These are phyloP conservation scores for Podabrus alpinus DNA, from an alignment of 2,888 invertebrate genomes.

Conservation along the genomic window DNA sequence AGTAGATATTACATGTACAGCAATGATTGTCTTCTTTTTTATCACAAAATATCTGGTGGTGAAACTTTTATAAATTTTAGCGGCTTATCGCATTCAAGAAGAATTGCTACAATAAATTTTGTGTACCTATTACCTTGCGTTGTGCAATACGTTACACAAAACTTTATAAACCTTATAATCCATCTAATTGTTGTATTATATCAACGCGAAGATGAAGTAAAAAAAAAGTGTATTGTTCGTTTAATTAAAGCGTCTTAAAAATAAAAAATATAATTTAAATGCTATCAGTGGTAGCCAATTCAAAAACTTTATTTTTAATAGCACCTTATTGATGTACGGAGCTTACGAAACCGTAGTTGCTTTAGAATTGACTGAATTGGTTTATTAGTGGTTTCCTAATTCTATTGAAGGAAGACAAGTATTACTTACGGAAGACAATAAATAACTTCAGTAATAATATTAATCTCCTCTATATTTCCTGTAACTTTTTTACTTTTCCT, in stretches of 20 bases:
- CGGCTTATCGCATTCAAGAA: constrained; percentile 9
- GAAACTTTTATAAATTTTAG: constrained; percentile 13
- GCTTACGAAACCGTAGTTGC: constrained; percentile 11
- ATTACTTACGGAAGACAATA: constrained; percentile 5
- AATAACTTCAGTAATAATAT: constrained; percentile 7
- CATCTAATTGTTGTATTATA: constrained; percentile 5
- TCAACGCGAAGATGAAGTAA: not conserved
- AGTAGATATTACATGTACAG: not conserved
- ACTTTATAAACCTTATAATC: constrained; percentile 3
- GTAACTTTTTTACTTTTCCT: not conserved
- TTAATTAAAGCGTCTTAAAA: not conserved
- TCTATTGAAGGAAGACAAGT: constrained; percentile 12
- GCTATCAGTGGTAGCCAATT: not conserved
- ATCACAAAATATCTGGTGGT: not conserved
- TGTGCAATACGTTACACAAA: not conserved
- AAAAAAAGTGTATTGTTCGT: not conserved
- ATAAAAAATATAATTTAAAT: not conserved
- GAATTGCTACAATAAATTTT: constrained; percentile 15
- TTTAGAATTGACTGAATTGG: constrained; percentile 21
- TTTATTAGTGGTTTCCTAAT: constrained; percentile 29
- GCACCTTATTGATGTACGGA: constrained; percentile 3
- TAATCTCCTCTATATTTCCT: constrained; percentile 5
- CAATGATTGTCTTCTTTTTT: not conserved
- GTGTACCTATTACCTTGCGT: not conserved
- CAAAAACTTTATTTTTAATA: not conserved